Base-by-base conservation (phyloP, 2,888 invertebrate species). In the Thymelicus lineola region DNA sequence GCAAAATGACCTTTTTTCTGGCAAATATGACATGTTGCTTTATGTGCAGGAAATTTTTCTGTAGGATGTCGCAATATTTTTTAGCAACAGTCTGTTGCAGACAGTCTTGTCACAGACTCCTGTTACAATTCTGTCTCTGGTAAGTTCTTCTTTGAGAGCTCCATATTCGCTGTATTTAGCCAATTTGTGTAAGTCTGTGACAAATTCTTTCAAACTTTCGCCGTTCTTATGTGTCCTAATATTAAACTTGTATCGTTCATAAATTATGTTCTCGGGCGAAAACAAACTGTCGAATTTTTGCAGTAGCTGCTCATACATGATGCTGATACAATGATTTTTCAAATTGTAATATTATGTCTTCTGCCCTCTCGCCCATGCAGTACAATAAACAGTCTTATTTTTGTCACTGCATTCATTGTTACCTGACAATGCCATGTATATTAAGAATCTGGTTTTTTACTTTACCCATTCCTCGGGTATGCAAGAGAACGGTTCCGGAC, bases 381-480 rank as follows among this genome's bases (percentile, higher is more conserved):
- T 50, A 50, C 15, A 50, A 50, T n/a, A 50, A 50, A 50, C 50
- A 50, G 6, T 50, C 15, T 48, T 48, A 9, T 50, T 50, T 50
- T 50, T 15, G n/a, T 50, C 50, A 7, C 17, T 17, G 17, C 50
- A 50, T 6, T n/a, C 17, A 9, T 15, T 50, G 15, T 50, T 50
- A 7, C 50, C 50, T 7, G 50, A 15, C 9, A 50, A 50, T 7
- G 50, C 15, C 50, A 50, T 50, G 14, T 15, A n/a, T 9, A 14
- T 50, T 4, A 50, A 15, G 9, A 50, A 50, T 6, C 50, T 10
- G 3, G 50, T 50, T 50, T 50, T 50, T 1, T 50, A 50, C 9
- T 50, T 50, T 6, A 9, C 7, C 50, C 50, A 50, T 15, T 50
- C 48, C n/a, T 50, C 48, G 1, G 48, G 15, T 6, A 50, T n/a